Percentiles rank a stretch among this genome's conserved stretches.
phyloP scores from a whole-genome alignment of 2,797 vertebrate species.

The Glyptemys insculpta region DNA sequence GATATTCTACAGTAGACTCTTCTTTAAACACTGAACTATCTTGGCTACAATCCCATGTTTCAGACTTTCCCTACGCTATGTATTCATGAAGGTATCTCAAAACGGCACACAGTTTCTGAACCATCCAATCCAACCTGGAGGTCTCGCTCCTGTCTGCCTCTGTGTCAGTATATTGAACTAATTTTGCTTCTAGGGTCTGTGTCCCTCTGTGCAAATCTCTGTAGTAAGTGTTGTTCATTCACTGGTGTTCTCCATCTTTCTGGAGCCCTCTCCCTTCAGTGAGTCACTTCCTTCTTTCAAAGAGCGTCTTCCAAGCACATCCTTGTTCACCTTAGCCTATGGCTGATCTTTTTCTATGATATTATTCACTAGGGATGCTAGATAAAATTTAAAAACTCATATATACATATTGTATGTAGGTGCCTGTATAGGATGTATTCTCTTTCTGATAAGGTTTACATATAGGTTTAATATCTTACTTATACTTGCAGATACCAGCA shows the following conservation, averaged over 20 bases:
- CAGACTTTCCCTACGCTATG: neutral
- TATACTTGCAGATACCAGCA: neutral
- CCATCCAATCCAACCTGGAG: accelerated
- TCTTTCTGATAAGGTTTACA: constrained; percentile 39
- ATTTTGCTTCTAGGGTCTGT: neutral
- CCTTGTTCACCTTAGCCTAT: constrained; percentile 19
- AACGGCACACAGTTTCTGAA: accelerated
- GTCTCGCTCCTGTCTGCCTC: accelerated
- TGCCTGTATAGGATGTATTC: constrained; percentile 15
- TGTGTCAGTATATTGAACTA: neutral
- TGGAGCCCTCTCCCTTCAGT: neutral
- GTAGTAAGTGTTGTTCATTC: neutral
- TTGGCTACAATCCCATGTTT: neutral
- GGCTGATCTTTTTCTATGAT: constrained; percentile 43
- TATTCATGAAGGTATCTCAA: neutral
- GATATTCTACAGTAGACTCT: neutral
- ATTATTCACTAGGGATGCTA: constrained; percentile 42
- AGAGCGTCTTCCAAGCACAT: neutral
- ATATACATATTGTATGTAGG: constrained; percentile 32
- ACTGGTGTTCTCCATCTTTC: neutral
- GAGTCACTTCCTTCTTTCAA: constrained; percentile 52
- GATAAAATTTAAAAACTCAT: constrained; percentile 36
- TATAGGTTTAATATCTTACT: neutral
- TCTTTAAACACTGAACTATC: neutral
- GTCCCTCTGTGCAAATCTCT: neutral